These are phyloP conservation scores for Pollenia amentaria DNA, from an alignment of 2,888 invertebrate genomes.

Conservation along the genomic window DNA sequence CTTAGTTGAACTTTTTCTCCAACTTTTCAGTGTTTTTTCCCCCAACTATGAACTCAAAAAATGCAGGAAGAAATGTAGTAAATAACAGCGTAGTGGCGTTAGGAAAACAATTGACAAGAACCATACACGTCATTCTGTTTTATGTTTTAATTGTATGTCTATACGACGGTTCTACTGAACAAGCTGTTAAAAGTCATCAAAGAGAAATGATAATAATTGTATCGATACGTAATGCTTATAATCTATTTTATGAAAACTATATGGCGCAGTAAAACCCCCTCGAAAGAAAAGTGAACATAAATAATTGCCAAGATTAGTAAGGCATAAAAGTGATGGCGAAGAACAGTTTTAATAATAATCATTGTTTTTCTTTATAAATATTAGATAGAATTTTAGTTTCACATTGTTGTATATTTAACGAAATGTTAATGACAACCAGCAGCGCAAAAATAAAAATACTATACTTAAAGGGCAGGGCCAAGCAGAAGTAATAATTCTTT, in stretches of 20 bases:
- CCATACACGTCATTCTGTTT: slow-evolving; percentile 47
- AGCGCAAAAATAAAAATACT: too few species aligned
- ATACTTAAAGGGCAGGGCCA: too few species aligned
- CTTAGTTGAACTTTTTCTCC: slow-evolving; percentile 43
- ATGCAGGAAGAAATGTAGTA: slow-evolving; percentile 10
- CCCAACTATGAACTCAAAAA: slow-evolving; percentile 20
- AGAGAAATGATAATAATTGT: slow-evolving; percentile 60
- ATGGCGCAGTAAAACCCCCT: slow-evolving; percentile 16
- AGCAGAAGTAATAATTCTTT: too few species aligned
- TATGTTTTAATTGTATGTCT: slow-evolving; percentile 60
- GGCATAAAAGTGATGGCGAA: neutral
- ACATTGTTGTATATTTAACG: neutral
- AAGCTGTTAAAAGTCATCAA: slow-evolving; percentile 63
- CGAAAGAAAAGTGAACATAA: slow-evolving; percentile 24
- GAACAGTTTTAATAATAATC: neutral
- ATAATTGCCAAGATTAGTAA: slow-evolving; percentile 34
- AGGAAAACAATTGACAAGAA: neutral
- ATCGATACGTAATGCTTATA: slow-evolving; percentile 60
- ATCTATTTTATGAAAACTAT: slow-evolving; percentile 39
- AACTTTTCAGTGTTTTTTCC: slow-evolving; percentile 5
- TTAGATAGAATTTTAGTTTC: neutral
- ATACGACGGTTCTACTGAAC: slow-evolving; percentile 27
- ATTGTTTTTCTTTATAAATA: neutral
- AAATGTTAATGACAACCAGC: neutral
- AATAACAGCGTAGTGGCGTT: neutral